These are phyloP conservation scores for Ruditapes philippinarum DNA, from an alignment of 1,140 invertebrate genomes.

Conservation along the genomic window DNA sequence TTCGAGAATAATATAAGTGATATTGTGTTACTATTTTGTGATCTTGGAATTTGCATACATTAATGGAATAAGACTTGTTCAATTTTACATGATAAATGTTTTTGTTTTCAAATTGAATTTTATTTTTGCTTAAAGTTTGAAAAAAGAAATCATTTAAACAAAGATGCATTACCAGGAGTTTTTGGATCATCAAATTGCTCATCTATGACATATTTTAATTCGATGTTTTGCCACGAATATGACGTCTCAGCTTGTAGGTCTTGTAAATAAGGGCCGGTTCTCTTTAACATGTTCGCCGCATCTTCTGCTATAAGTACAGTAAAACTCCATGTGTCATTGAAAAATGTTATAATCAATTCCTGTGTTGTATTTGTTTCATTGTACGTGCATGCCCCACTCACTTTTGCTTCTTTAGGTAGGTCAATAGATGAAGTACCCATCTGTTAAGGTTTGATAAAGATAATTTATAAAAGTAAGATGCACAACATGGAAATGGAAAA, in stretches of 20 bases:
- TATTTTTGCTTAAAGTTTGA: too few species aligned
- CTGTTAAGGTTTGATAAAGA: too few species aligned
- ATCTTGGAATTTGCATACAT: too few species aligned
- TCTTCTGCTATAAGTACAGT: not conserved
- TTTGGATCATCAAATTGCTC: not conserved
- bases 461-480: too few species aligned
- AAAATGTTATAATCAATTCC: not conserved
- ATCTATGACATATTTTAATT: not conserved
- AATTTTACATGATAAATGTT: too few species aligned
- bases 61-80: too few species aligned
- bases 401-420: not conserved
- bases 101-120: too few species aligned
- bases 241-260: not conserved
- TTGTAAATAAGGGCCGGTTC: not conserved
- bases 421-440: not conserved
- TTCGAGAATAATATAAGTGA: too few species aligned
- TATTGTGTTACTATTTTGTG: too few species aligned
- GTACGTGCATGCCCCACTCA: not conserved
- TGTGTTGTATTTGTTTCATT: not conserved
- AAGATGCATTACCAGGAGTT: not conserved
- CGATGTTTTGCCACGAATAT: not conserved
- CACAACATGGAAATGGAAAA: too few species aligned
- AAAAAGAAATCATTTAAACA: too few species aligned
- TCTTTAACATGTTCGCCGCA: not conserved
- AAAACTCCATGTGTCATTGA: constrained; percentile 2